These are phyloP conservation scores for Cephalopachus bancanus DNA, from an alignment of 2,797 vertebrate genomes.

Conservation along the genomic window DNA sequence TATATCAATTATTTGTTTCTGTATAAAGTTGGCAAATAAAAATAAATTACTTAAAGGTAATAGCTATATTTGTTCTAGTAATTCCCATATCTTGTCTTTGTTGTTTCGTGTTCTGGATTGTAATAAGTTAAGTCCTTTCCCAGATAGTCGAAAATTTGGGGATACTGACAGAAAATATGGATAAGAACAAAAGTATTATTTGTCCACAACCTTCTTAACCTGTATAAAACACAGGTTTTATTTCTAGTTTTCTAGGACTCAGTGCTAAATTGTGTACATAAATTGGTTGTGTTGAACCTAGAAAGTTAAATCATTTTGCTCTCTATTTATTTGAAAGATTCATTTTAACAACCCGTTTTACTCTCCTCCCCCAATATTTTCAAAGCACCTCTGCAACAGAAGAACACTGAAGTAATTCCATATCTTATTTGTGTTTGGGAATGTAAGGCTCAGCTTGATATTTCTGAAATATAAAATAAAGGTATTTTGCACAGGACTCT, in stretches of 20 bases:
- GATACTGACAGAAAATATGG: not conserved
- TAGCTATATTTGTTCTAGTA: not conserved
- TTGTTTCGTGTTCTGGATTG: not conserved
- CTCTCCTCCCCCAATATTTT: not conserved
- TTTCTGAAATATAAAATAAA: not conserved
- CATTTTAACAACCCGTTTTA: not conserved
- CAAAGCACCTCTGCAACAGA: not conserved
- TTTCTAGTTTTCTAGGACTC: not conserved
- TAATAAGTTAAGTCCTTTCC: not conserved
- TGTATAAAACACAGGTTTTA: not conserved
- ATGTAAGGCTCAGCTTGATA: not conserved
- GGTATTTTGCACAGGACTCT: not conserved
- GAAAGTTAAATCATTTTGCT: not conserved
- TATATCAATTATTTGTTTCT: not conserved
- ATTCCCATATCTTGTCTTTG: not conserved
- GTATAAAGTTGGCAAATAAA: not conserved
- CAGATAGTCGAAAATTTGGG: not conserved
- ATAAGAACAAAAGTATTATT: not conserved
- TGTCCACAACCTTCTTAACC: not conserved
- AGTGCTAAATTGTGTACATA: not conserved
- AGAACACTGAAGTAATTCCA: not conserved
- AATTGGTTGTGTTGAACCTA: not conserved
- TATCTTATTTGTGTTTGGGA: constrained; percentile 9
- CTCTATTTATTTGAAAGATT: not conserved
- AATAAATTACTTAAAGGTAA: not conserved